These are phyloP conservation scores for Montipora sp. DNA, from an alignment of 64 coral and sea anemone species.

Conservation along the genomic window DNA sequence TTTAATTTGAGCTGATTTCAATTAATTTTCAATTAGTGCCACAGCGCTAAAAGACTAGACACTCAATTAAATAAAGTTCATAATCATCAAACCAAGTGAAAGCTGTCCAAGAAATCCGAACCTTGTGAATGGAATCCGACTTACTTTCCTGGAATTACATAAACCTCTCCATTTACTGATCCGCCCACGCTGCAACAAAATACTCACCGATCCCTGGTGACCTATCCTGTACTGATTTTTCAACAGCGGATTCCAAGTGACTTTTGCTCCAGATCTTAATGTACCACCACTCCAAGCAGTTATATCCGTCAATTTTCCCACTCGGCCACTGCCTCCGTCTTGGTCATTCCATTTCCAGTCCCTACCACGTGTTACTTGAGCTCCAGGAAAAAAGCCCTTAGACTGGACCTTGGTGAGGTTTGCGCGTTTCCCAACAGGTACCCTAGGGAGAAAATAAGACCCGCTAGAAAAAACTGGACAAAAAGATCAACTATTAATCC, in stretches of 20 bases:
- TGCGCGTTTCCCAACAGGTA: conserved; percentile 66
- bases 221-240: conserved; percentile 73
- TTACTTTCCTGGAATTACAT: too few relatives aligned
- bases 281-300: conserved; percentile 34
- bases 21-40: too few relatives aligned
- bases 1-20: too few relatives aligned
- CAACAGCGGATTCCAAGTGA: conserved; percentile 44
- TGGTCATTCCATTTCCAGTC: conserved; percentile 83
- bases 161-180: too few relatives aligned
- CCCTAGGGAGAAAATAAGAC: background rate
- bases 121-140: too few relatives aligned
- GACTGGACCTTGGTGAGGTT: conserved; percentile 39
- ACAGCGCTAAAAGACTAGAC: too few relatives aligned
- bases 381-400: conserved; percentile 63
- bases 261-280: conserved; percentile 20
- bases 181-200: too few relatives aligned
- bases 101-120: too few relatives aligned
- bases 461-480: background rate
- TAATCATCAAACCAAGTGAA: too few relatives aligned
- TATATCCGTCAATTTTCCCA: conserved; percentile 49
- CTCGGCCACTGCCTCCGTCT: conserved; percentile 73
- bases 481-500: background rate
- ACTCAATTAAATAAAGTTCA: too few relatives aligned
- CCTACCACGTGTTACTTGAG: conserved; percentile 63
- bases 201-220: conserved; percentile 51